phyloP scores from a whole-genome alignment of 2,888 invertebrate genomes.

The Phragmatobia fuliginosa region DNA sequence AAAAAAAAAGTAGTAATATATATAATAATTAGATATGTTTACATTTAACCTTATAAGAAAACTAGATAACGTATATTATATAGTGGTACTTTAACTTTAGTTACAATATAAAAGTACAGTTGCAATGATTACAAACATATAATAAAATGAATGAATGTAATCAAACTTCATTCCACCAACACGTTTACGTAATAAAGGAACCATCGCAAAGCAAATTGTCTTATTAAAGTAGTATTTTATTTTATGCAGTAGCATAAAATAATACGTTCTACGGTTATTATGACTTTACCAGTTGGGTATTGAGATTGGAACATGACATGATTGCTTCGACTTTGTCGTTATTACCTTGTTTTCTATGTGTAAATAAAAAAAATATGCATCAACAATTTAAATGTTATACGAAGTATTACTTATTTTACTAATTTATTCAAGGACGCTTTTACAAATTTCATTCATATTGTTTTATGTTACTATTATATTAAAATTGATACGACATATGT shows the following conservation, averaged over 20 bases:
- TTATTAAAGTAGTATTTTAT: slow-evolving; percentile 60
- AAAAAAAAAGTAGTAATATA: background rate
- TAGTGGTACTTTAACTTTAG: slow-evolving; percentile 37
- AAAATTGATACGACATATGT: background rate
- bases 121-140: slow-evolving; percentile 49
- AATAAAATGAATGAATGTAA: slow-evolving; percentile 29
- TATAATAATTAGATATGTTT: background rate
- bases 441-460: background rate
- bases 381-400: background rate
- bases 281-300: slow-evolving; percentile 42
- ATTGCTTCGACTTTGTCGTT: slow-evolving; percentile 28
- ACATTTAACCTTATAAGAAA: slow-evolving; percentile 32
- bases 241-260: slow-evolving; percentile 58
- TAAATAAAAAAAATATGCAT: background rate
- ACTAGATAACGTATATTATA: slow-evolving; percentile 24
- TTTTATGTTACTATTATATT: background rate
- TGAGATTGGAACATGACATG: slow-evolving; percentile 36
- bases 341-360: slow-evolving; percentile 11
- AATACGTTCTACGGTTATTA: slow-evolving; percentile 44
- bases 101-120: slow-evolving; percentile 57
- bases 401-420: background rate
- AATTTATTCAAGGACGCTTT: background rate
- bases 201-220: slow-evolving; percentile 60
- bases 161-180: slow-evolving; percentile 38
- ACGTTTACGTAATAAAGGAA: slow-evolving; percentile 52